phyloP scores from a whole-genome alignment of 2,888 invertebrate genomes.

The Rhopalosiphum nymphaeae region DNA sequence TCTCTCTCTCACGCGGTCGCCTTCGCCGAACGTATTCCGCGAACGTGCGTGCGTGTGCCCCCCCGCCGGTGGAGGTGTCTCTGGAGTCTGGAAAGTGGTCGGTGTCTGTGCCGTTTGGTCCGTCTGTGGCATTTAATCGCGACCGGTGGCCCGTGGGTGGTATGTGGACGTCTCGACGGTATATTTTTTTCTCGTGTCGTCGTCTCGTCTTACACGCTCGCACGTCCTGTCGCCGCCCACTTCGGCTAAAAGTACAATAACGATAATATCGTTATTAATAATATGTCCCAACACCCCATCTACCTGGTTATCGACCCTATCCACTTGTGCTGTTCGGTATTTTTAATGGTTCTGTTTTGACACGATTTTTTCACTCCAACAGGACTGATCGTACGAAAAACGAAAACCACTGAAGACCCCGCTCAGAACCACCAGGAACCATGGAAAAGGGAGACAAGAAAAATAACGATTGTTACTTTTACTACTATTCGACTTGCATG shows the following conservation, averaged over 20 bases:
- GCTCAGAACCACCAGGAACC: not conserved
- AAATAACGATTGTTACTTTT: conserved; percentile 90
- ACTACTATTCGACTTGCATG: conserved; percentile 87
- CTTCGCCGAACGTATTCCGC: not conserved
- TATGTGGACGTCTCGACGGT: not conserved
- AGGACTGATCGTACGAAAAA: not conserved
- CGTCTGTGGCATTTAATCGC: not conserved
- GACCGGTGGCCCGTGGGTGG: not conserved
- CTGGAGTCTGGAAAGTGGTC: not conserved
- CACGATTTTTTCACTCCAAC: not conserved
- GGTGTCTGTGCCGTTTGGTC: not conserved
- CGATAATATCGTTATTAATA: not conserved
- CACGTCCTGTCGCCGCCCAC: not conserved
- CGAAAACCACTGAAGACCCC: not conserved
- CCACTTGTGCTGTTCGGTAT: not conserved
- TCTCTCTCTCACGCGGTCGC: not conserved
- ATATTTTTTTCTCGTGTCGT: not conserved
- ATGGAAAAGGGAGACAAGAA: conserved; percentile 73
- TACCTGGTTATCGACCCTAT: not conserved
- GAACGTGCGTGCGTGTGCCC: too few relatives aligned
- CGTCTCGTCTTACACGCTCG: not conserved
- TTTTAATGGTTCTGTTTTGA: not conserved
- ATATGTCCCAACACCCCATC: not conserved
- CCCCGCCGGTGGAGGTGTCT: not conserved
- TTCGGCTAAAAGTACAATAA: not conserved